Evolutionary conservation across 1,140 invertebrate genomes (phyloP), one percentile per base, ranked within the genome.

Genomic region (Sesamia nonagrioides): DNA sequence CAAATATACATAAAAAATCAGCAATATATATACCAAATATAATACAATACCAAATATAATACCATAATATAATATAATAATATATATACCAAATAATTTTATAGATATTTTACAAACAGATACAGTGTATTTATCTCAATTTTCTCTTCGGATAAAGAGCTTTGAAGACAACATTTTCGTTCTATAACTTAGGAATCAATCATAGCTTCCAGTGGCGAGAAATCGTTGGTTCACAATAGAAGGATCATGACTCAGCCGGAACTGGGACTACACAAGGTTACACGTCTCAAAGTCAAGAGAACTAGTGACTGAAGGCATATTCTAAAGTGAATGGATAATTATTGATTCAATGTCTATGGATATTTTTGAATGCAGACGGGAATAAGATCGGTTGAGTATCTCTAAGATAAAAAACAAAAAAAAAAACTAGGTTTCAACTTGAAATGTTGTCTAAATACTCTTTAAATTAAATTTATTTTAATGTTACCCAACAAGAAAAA

Each of bases 201-300:
- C 56, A 60, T 60, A 60, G 9, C 56, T 60, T 35, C 11, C 27
- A 60, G 2, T 42, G 15, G 60, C 60, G 60, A 18, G 60, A 63
- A 63, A 63, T 17, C 60, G n/a, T 6, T 56, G 35, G 0, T 63
- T 63, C 35, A 63, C 60, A 63, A 63, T 63, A 56, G 21, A 21
- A 35, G 37, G 35, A 63, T 63, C 35, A 63, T 63, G 60, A 63
- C 13, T 63, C 60, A 18, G 60, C 60, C 9, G 35, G 2, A 37
- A 35, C 9, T 18, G 54, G 9, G 21, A 18, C 35, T 60, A 17
- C 35, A 40, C n/a, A 2, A 63, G 35, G 33, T 40, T 63, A 0
- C 15, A 63, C 35, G 60, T 63, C 60, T 60, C 27, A 15, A 63
- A 63, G 60, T 63, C 60, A 40, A 33, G n/a, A 17, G 58, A 18